Conservation (phyloP, 2,888 invertebrate genomes). For the Neuroscelio doddi region DNA sequence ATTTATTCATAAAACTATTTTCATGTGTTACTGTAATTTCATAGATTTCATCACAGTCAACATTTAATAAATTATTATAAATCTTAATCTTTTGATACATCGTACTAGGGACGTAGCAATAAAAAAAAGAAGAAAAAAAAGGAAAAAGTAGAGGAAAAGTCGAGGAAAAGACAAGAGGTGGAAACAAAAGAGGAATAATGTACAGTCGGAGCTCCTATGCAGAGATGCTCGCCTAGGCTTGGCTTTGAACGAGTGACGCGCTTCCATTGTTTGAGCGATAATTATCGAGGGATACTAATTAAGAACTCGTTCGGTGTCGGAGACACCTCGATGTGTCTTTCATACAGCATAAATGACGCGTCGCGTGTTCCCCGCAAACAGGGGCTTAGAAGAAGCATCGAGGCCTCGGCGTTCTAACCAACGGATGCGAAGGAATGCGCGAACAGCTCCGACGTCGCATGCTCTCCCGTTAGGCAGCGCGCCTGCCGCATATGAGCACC, state of each 20-base stretch:
- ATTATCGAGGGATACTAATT: constrained; percentile 64
- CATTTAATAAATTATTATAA: too few species aligned
- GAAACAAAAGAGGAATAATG: constrained; percentile 46
- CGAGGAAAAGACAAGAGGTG: constrained; percentile 31
- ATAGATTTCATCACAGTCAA: too few species aligned
- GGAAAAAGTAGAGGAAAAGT: constrained; percentile 31
- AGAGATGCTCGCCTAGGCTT: constrained; percentile 59
- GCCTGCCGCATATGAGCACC: constrained; percentile 68
- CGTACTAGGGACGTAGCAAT: constrained; percentile 11
- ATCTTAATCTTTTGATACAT: too few species aligned
- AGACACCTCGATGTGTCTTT: constrained; percentile 46
- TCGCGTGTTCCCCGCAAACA: constrained; percentile 56
- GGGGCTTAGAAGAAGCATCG: constrained; percentile 50
- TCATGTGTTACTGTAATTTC: too few species aligned
- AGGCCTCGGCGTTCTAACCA: not conserved
- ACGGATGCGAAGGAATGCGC: constrained; percentile 39
- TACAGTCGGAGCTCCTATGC: constrained; percentile 56
- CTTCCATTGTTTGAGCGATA: constrained; percentile 66
- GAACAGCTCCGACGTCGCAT: constrained; percentile 39
- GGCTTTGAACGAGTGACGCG: constrained; percentile 62
- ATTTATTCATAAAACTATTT: too few species aligned
- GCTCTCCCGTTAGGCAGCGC: constrained; percentile 59
- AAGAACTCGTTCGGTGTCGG: constrained; percentile 41
- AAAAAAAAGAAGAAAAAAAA: constrained; percentile 32
- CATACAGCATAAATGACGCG: constrained; percentile 60